phyloP scores from a whole-genome alignment of 35 echinoderm and acorn worm genomes.

The Patiria miniata region DNA sequence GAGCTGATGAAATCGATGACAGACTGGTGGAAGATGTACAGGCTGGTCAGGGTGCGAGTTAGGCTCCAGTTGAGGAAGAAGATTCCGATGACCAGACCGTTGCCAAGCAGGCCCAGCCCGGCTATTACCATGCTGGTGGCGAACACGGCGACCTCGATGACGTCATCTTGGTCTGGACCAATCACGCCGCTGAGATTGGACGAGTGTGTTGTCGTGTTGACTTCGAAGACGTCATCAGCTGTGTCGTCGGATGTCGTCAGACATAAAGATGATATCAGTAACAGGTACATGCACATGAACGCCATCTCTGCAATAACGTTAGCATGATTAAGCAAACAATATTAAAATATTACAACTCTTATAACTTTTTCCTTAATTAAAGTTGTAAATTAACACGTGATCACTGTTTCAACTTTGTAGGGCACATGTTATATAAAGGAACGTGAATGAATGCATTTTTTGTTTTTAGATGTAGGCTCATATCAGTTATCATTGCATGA shows the following conservation, averaged over 20 bases:
- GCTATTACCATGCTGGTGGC: conserved; percentile 2
- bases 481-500: no score
- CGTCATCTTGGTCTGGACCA: not conserved
- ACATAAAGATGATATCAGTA: not conserved
- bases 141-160: not conserved
- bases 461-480: no score
- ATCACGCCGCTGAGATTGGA: not conserved
- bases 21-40: conserved; percentile 82
- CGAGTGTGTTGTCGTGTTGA: not conserved
- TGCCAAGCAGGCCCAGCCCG: conserved; percentile 34
- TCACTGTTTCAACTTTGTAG: no score
- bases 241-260: not conserved
- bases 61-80: not conserved
- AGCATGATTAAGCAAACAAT: no score
- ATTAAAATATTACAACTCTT: no score
- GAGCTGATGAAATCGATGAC: conserved; percentile 81
- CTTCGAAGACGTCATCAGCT: not conserved
- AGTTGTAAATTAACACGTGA: no score
- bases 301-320: not conserved
- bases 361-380: no score
- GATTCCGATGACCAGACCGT: conserved; percentile 23
- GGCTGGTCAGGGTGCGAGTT: conserved; percentile 4
- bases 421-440: no score
- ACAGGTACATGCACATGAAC: not conserved
- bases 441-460: no score